Evolutionary conservation across 2,113 vertebrate species (phyloP), one percentile per base, ranked within the genome.

Genomic region (Psammodynastes pulverulentus): DNA sequence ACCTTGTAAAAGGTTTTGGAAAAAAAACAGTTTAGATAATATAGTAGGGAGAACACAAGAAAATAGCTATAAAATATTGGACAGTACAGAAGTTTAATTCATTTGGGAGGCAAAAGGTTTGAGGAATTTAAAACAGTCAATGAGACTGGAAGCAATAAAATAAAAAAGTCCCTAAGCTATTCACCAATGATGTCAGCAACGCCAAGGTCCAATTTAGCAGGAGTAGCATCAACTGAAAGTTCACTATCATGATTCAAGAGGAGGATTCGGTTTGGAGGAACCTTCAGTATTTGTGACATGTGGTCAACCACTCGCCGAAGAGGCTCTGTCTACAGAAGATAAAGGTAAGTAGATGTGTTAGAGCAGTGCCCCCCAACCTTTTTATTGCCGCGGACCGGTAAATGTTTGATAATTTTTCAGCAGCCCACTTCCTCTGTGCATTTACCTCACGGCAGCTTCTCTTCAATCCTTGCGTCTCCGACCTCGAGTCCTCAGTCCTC

Each of bases 241-340:
- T 89, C 79, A 9, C 34, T 84, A 62, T 92, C 91, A 24, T 24
- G 53, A 29, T 86, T 23, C 15, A 92, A 46, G 23, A 92, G 72
- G 0, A 89, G 15, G 26, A 92, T 89, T 89, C 88, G 62, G 46
- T 85, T 86, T 4, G 88, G 88, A 26, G 51, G 79, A 86, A 92
- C 91, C 53, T 92, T 92, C 79, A 92, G n/a, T 3, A 24, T 92
- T 21, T 62, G 79, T 10, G 52, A 54, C 91, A 92, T 92, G 84
- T 86, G 91, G 29, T 92, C 79, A n/a, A 51, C n/a, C 88, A 92
- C 91, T 3, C 46, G 79, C 52, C 51, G 91, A 86, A 92, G 91
- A 13, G 88, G 91, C 23, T 92, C 88, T 9, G 79, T 86, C 91
- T 92, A 43, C 19, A 49, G 9, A 34, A 86, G 12, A 34, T 1